A percentile compares a stretch with the other conserved stretches of the same genome.
Conservation (phyloP, 2,113 vertebrate genomes). For the Malurus alboscapulatus region DNA sequence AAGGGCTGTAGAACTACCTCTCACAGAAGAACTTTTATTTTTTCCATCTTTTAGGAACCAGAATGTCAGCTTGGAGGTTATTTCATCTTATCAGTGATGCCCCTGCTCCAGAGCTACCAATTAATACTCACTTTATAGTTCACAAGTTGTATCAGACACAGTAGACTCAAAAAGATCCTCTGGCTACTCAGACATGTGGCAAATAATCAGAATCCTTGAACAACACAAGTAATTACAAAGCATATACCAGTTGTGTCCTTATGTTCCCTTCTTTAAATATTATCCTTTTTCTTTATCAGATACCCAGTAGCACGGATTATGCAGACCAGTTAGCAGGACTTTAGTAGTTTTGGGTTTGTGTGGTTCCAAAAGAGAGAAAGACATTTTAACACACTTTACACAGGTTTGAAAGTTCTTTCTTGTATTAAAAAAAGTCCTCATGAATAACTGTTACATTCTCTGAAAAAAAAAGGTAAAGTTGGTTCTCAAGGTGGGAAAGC, state of each 20-base stretch:
- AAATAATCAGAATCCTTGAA: neutral
- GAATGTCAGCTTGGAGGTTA: neutral
- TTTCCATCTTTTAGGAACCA: neutral
- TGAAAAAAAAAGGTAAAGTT: slow-evolving; percentile 55
- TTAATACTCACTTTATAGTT: neutral
- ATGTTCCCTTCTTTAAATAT: neutral
- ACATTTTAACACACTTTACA: accelerated
- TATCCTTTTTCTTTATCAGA: neutral
- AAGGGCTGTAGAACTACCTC: neutral
- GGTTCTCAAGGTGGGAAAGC: slow-evolving; percentile 66
- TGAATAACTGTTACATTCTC: slow-evolving; percentile 50
- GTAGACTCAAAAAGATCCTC: slow-evolving; percentile 75
- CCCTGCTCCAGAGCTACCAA: neutral
- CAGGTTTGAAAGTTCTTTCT: neutral
- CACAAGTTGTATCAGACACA: slow-evolving; percentile 66
- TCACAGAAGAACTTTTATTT: neutral
- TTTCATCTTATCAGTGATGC: neutral
- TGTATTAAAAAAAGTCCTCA: neutral
- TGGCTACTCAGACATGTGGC: slow-evolving; percentile 71
- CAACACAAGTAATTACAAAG: neutral
- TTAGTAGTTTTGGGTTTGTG: neutral
- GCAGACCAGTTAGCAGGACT: neutral
- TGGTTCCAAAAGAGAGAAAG: neutral
- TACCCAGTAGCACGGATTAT: neutral
- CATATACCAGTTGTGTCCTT: neutral